A percentile compares a stretch with the other conserved stretches of the same genome.
Evolutionary conservation across 2,113 vertebrate genomes (phyloP).

Genomic region (Pseudolaguvia tuberculata): DNA sequence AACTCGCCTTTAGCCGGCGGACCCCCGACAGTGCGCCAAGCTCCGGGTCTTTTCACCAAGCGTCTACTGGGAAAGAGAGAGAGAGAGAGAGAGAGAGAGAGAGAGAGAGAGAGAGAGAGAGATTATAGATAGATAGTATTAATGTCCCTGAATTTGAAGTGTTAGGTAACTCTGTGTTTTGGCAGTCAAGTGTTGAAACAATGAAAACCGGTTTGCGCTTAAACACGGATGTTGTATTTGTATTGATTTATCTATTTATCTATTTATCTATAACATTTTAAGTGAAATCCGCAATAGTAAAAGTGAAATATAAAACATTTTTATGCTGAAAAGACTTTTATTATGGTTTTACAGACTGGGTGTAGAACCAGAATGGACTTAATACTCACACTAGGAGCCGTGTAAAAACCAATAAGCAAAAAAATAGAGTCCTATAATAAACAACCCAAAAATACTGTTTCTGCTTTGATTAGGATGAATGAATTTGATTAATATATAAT

Average conservation of each 20-base stretch:
- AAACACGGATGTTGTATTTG: too few species aligned
- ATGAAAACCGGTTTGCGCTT: too few species aligned
- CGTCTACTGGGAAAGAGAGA: slow-evolving; percentile 75
- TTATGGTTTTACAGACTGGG: neutral
- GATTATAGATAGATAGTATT: too few species aligned
- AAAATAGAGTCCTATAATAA: neutral
- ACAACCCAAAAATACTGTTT: neutral
- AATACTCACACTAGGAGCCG: neutral
- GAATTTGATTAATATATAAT: neutral
- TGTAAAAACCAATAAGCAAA: neutral
- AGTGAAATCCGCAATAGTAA: too few species aligned
- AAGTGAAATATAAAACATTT: neutral
- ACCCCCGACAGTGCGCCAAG: slow-evolving; percentile 67
- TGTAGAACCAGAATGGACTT: neutral
- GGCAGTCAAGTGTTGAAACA: too few species aligned
- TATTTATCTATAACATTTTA: too few species aligned
- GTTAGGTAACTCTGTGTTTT: too few species aligned
- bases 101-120: too few species aligned
- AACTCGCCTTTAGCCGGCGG: slow-evolving; percentile 62
- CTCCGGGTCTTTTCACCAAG: slow-evolving; percentile 74
- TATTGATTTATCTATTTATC: too few species aligned
- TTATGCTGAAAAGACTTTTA: neutral
- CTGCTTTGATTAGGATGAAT: neutral
- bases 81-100: too few species aligned
- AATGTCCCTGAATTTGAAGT: too few species aligned